Base-by-base conservation (phyloP, 2,113 vertebrate species). In the Stegostoma tigrinum region DNA sequence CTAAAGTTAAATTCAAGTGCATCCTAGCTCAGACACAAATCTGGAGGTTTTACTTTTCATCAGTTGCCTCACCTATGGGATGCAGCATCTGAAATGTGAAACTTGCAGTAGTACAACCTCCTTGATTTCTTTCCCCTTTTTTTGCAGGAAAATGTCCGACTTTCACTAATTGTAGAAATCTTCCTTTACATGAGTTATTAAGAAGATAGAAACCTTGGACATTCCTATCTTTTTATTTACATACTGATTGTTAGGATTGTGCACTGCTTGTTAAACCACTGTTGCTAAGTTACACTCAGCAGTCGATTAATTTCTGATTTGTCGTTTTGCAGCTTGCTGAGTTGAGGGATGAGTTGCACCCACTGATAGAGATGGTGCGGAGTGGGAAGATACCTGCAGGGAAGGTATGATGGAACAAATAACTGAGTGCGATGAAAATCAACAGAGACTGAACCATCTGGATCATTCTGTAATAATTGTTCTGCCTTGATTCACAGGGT, bases 311-410 rank as follows among this genome's bases (percentile, higher is more conserved):
- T 48, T 96, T 96, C 8, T 80, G 24, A 96, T 24, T 96, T 95
- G 78, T 68, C 21, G 72, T 61, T 2, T 95, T 96, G 55, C 96
- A 98, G 97, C 97, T 99, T 0, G 97, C 97, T 15, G 98, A 99
- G 96, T 96, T 99, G 90, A 98, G 98, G 94, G 98, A 99, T 24
- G 98, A 99, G 66, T 95, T 99, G 96, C 97, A 98, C 94, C 99
- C 99, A 0, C 97, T 99, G n/a, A 21, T 99, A 89, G 97, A 98
- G 27, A 97, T 99, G 98, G 97, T 98, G 14, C 97, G 97, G 61
- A 97, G 97, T 0, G 98, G 98, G 96, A 96, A 96, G 70, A 98
- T 99, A 96, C 98, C 98, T 0, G 96, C 97, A n/a, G 99, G 99
- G 86, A 98, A 98, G 97, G 98, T 98, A 90, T 96, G 96, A 34